A percentile compares a stretch with the other conserved stretches of the same genome.
These are phyloP conservation scores for Tenebrio molitor DNA, from an alignment of 1,140 invertebrate genomes.

Conservation along the genomic window DNA sequence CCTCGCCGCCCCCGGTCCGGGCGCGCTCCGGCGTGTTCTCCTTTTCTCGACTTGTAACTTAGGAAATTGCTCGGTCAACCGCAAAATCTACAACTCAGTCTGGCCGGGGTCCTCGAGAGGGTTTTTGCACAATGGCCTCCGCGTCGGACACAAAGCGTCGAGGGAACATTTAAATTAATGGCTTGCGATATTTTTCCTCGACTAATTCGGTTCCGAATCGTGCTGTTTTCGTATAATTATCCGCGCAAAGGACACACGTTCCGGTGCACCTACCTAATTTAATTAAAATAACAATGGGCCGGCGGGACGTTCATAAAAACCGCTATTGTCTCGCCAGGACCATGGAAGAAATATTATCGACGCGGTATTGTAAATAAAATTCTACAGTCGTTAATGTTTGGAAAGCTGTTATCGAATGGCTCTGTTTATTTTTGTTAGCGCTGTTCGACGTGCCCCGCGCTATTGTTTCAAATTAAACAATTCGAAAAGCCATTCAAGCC, in stretches of 20 bases:
- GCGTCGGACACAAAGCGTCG: slow-evolving; percentile 8
- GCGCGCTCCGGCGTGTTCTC: background rate
- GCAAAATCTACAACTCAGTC: slow-evolving; percentile 19
- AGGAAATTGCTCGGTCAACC: slow-evolving; percentile 9
- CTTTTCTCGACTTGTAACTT: background rate
- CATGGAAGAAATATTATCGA: background rate
- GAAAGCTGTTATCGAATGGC: slow-evolving; percentile 8
- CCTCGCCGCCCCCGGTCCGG: background rate
- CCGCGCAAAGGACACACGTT: background rate
- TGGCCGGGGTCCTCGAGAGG: background rate
- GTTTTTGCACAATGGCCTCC: background rate
- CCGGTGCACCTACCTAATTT: slow-evolving; percentile 28
- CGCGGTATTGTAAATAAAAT: background rate
- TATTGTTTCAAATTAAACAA: slow-evolving; percentile 32
- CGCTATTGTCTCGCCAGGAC: too few relatives aligned
- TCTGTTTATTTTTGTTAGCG: slow-evolving; percentile 17
- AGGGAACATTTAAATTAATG: slow-evolving; percentile 35
- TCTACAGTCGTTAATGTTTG: slow-evolving; percentile 3
- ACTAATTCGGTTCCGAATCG: slow-evolving; percentile 1
- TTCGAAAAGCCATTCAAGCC: background rate
- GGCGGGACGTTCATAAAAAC: slow-evolving; percentile 5
- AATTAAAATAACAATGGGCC: slow-evolving; percentile 25
- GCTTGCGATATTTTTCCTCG: slow-evolving; percentile 21
- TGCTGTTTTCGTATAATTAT: slow-evolving; percentile 30
- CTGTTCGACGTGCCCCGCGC: background rate